Evolutionary conservation across 2,113 vertebrate species (phyloP).

Genomic region (Rynchops niger): DNA sequence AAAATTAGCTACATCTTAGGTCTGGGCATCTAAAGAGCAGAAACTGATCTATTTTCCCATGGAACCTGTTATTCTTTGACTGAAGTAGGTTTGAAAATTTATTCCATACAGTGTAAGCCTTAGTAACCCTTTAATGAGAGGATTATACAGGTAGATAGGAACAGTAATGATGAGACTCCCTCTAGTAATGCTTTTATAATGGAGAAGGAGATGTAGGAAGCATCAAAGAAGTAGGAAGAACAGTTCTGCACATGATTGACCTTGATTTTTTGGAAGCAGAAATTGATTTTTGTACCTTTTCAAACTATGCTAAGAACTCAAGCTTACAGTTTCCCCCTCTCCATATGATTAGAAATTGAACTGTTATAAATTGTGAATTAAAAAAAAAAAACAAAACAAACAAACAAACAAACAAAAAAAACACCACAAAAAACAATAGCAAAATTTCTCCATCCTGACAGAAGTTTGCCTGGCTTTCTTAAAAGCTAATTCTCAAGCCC

Average conservation of each 20-base stretch:
- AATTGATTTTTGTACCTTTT: slow-evolving; percentile 3
- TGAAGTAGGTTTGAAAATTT: not conserved
- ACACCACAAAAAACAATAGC: not conserved
- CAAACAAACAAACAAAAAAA: no score
- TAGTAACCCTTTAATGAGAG: not conserved
- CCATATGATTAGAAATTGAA: not conserved
- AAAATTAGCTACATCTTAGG: not conserved
- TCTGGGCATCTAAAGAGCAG: not conserved
- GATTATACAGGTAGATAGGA: not conserved
- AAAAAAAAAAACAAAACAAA: no score
- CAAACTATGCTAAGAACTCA: not conserved
- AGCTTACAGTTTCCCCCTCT: not conserved
- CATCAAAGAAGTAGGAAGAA: not conserved
- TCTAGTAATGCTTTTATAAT: not conserved
- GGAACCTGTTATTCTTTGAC: not conserved
- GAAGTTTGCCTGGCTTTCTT: not conserved
- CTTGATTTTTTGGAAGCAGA: not conserved
- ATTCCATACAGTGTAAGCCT: not conserved
- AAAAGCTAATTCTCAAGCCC: not conserved
- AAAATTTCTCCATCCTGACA: not conserved
- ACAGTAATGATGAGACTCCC: not conserved
- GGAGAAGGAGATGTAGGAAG: not conserved
- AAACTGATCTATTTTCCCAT: not conserved
- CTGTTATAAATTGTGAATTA: not conserved
- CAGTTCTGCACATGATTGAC: not conserved